Conservation (phyloP, 2,888 invertebrate species). For the Buathra laborator region DNA sequence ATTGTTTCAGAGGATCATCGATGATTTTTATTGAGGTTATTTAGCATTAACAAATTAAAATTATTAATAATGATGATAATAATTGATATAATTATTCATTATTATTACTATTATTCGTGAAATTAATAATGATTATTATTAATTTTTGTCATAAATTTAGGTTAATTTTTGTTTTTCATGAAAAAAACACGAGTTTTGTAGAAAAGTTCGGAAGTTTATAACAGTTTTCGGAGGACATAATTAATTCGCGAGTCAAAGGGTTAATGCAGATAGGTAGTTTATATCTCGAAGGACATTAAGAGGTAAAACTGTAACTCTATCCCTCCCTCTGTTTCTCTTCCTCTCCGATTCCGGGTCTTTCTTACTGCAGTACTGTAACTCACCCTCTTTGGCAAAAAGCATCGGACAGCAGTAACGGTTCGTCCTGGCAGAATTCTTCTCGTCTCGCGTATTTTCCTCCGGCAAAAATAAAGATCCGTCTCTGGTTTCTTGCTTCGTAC, state of each 20-base stretch:
- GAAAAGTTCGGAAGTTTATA: conserved; percentile 14
- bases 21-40: background rate
- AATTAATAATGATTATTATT: too few relatives aligned
- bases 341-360: conserved; percentile 63
- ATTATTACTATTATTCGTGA: too few relatives aligned
- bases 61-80: too few relatives aligned
- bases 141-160: background rate
- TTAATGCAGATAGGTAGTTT: conserved; percentile 54
- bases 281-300: conserved; percentile 59
- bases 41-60: too few relatives aligned
- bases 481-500: conserved; percentile 60
- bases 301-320: background rate
- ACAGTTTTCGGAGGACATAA: background rate
- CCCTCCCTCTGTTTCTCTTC: conserved; percentile 58
- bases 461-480: conserved; percentile 77
- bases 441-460: conserved; percentile 77
- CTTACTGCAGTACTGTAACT: conserved; percentile 60
- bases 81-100: too few relatives aligned
- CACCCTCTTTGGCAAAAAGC: conserved; percentile 75
- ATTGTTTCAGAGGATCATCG: background rate
- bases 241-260: conserved; percentile 33
- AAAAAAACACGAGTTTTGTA: background rate
- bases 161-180: background rate
- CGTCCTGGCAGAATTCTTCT: conserved; percentile 77
- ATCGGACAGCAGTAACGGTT: conserved; percentile 75